A percentile compares a stretch with the other conserved stretches of the same genome.
Conservation (phyloP, 2,113 vertebrate species). For the Megaceryle maxima region DNA sequence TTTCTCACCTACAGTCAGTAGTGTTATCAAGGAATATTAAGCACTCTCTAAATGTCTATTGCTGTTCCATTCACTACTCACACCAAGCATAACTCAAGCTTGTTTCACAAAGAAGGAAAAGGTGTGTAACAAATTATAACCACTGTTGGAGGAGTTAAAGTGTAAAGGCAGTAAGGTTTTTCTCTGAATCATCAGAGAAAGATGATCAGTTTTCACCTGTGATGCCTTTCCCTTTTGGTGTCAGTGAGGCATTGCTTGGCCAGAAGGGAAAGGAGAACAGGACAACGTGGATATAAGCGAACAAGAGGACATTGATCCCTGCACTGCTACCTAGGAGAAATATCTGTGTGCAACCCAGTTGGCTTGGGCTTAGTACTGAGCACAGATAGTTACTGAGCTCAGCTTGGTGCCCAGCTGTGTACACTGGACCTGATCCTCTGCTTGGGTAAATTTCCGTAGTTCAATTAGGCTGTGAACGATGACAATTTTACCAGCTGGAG, state of each 20-base stretch:
- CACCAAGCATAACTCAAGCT: background rate
- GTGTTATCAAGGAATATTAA: background rate
- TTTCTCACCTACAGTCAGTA: background rate
- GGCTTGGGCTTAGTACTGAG: background rate
- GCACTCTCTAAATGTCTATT: background rate
- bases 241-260: background rate
- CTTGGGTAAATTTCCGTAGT: background rate
- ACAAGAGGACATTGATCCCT: background rate
- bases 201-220: background rate
- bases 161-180: background rate
- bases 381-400: slow-evolving; percentile 23
- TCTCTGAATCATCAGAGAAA: background rate
- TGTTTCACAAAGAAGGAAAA: background rate
- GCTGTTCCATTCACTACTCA: background rate
- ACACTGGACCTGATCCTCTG: slow-evolving; percentile 29
- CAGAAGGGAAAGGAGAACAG: background rate
- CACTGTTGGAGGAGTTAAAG: background rate
- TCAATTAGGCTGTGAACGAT: background rate
- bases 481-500: slow-evolving; percentile 53
- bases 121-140: background rate
- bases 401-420: slow-evolving; percentile 55
- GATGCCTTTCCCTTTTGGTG: background rate
- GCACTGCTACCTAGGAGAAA: background rate
- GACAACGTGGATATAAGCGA: background rate
- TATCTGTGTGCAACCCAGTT: background rate